A percentile compares a stretch with the other conserved stretches of the same genome.
phyloP scores from a whole-genome alignment of 2,797 vertebrate species.

The Gymnoscopelus microlampas region DNA sequence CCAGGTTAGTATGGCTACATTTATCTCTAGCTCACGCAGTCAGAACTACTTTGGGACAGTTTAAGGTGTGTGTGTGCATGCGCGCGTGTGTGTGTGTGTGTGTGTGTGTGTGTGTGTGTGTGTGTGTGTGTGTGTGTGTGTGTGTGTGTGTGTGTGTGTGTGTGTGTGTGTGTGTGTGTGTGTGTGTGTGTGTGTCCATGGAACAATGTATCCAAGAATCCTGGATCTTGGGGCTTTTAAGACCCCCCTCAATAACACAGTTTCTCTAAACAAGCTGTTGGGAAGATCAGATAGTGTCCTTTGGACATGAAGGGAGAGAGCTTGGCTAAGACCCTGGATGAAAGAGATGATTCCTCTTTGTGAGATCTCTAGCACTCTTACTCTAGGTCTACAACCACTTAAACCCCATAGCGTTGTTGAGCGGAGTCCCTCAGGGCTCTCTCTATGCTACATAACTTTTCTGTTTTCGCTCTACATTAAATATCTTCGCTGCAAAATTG shows the following conservation, averaged over 20 bases:
- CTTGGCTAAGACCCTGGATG: slow-evolving; percentile 47
- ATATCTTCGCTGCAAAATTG: too few species aligned
- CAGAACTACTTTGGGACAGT: slow-evolving; percentile 51
- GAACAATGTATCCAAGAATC: slow-evolving; percentile 29
- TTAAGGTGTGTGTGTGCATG: slow-evolving; percentile 10
- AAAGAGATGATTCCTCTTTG: slow-evolving; percentile 52
- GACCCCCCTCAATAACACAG: slow-evolving; percentile 54
- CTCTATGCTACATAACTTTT: too few species aligned
- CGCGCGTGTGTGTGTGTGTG: not conserved
- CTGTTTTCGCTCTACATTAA: too few species aligned
- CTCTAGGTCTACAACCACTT: slow-evolving; percentile 12
- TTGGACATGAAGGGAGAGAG: slow-evolving; percentile 44
- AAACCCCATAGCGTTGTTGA: too few species aligned
- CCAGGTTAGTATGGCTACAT: slow-evolving; percentile 66
- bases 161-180: slow-evolving; percentile 25
- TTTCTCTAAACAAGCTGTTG: slow-evolving; percentile 70
- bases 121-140: not conserved
- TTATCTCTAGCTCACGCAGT: slow-evolving; percentile 69
- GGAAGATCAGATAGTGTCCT: slow-evolving; percentile 64
- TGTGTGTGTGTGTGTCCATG: slow-evolving; percentile 30
- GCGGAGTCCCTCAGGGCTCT: too few species aligned
- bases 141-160: slow-evolving; percentile 11
- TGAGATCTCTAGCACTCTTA: slow-evolving; percentile 34
- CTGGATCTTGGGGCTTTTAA: slow-evolving; percentile 67
- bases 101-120: not conserved